Evolutionary conservation across 2,113 vertebrate species (phyloP), one percentile per base, ranked within the genome.

Genomic region (Lepisosteus oculatus): DNA sequence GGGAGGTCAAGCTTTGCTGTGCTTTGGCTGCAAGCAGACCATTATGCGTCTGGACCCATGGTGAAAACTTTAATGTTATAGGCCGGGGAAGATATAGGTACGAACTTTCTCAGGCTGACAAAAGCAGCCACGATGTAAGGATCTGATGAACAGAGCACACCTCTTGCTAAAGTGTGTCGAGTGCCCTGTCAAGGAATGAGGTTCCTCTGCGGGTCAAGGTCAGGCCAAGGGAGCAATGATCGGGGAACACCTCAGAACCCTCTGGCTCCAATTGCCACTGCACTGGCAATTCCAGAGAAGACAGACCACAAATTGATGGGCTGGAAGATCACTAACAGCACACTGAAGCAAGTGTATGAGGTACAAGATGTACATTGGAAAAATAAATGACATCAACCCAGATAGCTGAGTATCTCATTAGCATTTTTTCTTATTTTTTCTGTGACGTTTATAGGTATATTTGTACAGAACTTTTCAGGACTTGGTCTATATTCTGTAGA

Each of bases 401-500:
- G 85, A 89, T 84, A 77, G 88, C 84, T 91, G 86, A 92, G 87
- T 86, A 87, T 91, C 88, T 90, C 91, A 93, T 93, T 93, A 93
- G 89, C 83, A 84, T 84, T 84, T 85, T 85, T 85, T 81, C 78
- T 77, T 80, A 75, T 79, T 80, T 72, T 84, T 84, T 89, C 72
- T 74, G 61, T 29, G 59, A 13, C 56, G 15, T 74, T 66, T 71
- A 79, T 65, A 66, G 70, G 67, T 74, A 66, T 76, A 59, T 29
- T 29, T 29, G 29, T 29, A 29, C 0, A 29, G 29, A 1, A 29
- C 29, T 29, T 29, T 29, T 29, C 29, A 29, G 29, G 29, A 29
- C 29, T 29, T 1, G 29, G 29, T 29, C 29, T 29, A 29, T 29
- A 29, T 29, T 29, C 29, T 29, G 29, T 29, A 29, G 29, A 29